These are phyloP conservation scores for Mastacembelus armatus DNA, from an alignment of 2,797 vertebrate genomes.

Conservation along the genomic window DNA sequence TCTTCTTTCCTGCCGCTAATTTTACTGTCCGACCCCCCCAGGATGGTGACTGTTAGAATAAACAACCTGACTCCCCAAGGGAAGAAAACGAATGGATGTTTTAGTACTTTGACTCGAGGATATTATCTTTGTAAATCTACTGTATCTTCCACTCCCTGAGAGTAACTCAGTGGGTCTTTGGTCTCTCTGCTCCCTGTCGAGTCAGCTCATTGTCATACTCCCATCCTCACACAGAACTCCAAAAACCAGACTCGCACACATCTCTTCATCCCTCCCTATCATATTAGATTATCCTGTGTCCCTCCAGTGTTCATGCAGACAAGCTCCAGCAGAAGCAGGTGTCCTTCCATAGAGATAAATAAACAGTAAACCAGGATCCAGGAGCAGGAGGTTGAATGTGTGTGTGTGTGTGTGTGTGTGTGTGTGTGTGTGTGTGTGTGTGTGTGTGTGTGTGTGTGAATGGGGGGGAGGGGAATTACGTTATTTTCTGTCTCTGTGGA, in stretches of 20 bases:
- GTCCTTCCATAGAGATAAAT: slow-evolving; percentile 77
- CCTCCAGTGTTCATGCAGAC: slow-evolving; percentile 83
- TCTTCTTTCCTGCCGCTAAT: too few species aligned
- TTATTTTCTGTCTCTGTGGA: slow-evolving; percentile 51
- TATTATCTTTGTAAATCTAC: background rate
- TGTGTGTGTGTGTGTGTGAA: background rate
- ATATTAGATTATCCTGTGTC: slow-evolving; percentile 62
- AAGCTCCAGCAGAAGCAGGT: slow-evolving; percentile 77
- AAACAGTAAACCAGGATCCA: slow-evolving; percentile 81
- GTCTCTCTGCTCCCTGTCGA: slow-evolving; percentile 26
- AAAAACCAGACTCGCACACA: slow-evolving; percentile 30
- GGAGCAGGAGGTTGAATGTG: slow-evolving; percentile 64
- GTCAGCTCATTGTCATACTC: slow-evolving; percentile 59
- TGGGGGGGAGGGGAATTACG: slow-evolving; percentile 12
- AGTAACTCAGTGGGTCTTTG: background rate
- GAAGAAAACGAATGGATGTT: too few species aligned
- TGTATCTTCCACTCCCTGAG: background rate
- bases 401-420: slow-evolving; percentile 26
- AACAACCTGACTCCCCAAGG: too few species aligned
- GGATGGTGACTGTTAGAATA: too few species aligned
- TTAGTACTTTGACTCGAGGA: background rate
- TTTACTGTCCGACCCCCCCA: too few species aligned
- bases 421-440: slow-evolving; percentile 25
- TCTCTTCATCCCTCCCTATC: slow-evolving; percentile 41
- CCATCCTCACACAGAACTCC: slow-evolving; percentile 20